Conservation (phyloP, 2,113 vertebrate species). For the Pluvialis apricaria region DNA sequence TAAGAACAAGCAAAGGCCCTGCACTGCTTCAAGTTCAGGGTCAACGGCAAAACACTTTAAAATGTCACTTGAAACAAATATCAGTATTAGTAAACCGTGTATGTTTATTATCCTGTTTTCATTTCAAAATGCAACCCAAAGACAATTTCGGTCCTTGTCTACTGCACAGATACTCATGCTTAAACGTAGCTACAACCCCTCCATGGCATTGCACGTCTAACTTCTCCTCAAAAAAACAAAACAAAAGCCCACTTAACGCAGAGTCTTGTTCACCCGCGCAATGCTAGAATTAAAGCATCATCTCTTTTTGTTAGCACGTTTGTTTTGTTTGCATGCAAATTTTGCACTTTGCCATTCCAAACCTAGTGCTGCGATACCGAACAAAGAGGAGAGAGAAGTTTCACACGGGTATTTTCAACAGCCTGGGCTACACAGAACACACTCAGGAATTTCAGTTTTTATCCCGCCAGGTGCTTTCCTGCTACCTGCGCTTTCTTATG, state of each 20-base stretch:
- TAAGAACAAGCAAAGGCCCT: background rate
- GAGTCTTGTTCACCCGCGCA: background rate
- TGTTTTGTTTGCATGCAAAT: background rate
- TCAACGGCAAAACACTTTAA: background rate
- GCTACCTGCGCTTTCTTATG: background rate
- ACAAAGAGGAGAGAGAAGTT: background rate
- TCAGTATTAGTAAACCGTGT: background rate
- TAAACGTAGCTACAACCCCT: no score
- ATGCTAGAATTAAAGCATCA: background rate
- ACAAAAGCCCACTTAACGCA: background rate
- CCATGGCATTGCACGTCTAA: background rate
- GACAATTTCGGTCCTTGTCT: background rate
- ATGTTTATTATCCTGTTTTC: background rate
- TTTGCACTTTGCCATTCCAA: background rate
- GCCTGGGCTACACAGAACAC: background rate
- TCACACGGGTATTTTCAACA: background rate
- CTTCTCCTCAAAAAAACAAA: background rate
- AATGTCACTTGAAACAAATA: background rate
- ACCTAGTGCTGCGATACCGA: no score
- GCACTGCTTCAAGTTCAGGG: background rate
- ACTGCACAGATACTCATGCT: background rate
- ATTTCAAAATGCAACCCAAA: background rate
- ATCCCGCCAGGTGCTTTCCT: background rate
- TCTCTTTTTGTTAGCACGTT: background rate
- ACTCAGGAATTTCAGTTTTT: background rate